A percentile compares a stretch with the other conserved stretches of the same genome.
These are phyloP conservation scores for Crypturellus undulatus DNA, from an alignment of 2,113 vertebrate species.

Conservation along the genomic window DNA sequence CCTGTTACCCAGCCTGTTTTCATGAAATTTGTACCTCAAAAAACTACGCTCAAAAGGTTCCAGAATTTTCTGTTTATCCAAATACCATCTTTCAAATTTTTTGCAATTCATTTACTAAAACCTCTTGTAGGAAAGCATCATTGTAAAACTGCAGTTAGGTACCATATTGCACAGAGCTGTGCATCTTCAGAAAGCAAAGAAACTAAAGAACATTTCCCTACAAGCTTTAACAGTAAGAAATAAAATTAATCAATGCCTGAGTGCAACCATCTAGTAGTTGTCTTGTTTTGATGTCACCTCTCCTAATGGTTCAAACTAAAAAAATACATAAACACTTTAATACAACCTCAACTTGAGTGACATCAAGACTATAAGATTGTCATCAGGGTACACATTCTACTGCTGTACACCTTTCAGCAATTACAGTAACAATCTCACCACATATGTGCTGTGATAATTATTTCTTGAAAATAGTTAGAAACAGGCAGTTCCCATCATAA, in stretches of 20 bases:
- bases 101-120: neutral
- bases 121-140: neutral
- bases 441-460: neutral
- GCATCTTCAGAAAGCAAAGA: neutral
- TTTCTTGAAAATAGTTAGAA: constrained; percentile 31
- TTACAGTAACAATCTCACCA: neutral
- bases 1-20: neutral
- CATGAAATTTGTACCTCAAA: neutral
- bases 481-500: neutral
- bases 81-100: neutral
- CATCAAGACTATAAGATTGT: neutral
- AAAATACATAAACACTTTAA: neutral
- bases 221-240: neutral
- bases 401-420: neutral
- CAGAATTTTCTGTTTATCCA: neutral
- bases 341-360: neutral
- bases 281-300: neutral
- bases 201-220: neutral
- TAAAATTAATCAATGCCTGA: neutral
- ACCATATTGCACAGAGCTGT: neutral
- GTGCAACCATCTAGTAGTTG: neutral
- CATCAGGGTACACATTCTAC: neutral
- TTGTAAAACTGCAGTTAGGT: neutral
- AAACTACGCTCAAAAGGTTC: neutral
- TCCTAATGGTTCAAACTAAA: neutral